These are phyloP conservation scores for Oophaga pumilio DNA, from an alignment of 2,113 vertebrate genomes.

Conservation along the genomic window DNA sequence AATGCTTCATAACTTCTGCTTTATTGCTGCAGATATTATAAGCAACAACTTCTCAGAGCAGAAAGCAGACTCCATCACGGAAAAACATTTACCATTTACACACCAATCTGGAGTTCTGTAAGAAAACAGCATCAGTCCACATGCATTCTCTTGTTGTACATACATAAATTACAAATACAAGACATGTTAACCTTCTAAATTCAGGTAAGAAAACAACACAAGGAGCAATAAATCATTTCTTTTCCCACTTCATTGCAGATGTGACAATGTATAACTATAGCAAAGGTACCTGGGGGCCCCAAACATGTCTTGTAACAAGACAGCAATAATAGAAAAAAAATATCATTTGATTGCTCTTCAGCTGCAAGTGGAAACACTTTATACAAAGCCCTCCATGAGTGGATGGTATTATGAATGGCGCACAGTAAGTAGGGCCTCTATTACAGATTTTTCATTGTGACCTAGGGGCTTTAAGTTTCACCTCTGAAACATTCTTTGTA, in stretches of 20 bases:
- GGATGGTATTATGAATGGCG: background rate
- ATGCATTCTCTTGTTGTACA: background rate
- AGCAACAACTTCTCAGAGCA: background rate
- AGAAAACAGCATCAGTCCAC: background rate
- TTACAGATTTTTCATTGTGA: background rate
- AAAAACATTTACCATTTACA: background rate
- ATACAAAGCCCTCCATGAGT: background rate
- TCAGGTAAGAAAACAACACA: background rate
- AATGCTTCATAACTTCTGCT: conserved; percentile 11
- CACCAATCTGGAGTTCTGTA: background rate
- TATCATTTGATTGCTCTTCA: too few species aligned
- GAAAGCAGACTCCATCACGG: background rate
- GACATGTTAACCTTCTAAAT: background rate
- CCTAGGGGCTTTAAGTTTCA: background rate
- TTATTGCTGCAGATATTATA: conserved; percentile 14
- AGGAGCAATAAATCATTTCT: background rate
- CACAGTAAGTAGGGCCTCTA: background rate
- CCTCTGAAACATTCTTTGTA: too few species aligned
- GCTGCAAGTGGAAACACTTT: too few species aligned
- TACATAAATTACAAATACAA: background rate
- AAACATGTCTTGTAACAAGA: too few species aligned
- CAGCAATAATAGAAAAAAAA: too few species aligned
- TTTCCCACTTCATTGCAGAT: background rate
- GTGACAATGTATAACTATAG: background rate
- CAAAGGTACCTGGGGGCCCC: too few species aligned